phyloP scores from a whole-genome alignment of 2,113 vertebrate genomes.

The human (Homo sapiens) region DNA sequence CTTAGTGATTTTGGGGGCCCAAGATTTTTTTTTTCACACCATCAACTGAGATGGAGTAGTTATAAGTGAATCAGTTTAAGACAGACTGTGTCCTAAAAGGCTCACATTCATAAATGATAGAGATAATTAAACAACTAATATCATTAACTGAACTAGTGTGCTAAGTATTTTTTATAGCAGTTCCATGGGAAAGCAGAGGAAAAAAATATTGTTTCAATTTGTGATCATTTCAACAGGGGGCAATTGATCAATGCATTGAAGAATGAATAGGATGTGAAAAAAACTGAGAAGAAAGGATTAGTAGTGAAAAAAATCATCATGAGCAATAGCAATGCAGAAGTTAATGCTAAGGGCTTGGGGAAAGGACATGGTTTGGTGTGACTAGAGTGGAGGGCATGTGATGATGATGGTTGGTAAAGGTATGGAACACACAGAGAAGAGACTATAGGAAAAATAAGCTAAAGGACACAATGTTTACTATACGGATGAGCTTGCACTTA shows the following conservation, averaged over 20 bases:
- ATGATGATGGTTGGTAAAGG: neutral
- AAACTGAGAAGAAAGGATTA: neutral
- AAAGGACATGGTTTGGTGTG: neutral
- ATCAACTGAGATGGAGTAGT: neutral
- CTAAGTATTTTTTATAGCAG: neutral
- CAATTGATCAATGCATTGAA: neutral
- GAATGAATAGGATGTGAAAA: neutral
- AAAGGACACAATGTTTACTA: neutral
- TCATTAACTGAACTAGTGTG: neutral
- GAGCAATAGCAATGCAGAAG: neutral
- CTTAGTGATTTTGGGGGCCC: too few species aligned
- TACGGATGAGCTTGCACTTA: neutral
- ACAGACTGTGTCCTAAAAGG: neutral
- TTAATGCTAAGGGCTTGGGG: neutral
- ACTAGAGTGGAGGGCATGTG: neutral
- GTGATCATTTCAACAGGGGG: neutral
- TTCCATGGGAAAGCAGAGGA: neutral
- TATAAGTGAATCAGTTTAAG: neutral
- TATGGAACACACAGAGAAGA: neutral
- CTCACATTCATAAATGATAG: neutral
- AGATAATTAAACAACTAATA: neutral
- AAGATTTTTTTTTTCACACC: too few species aligned
- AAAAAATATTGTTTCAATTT: neutral
- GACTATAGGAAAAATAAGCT: neutral
- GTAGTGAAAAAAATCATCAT: neutral